Percentiles rank a stretch among this genome's conserved stretches.
These are phyloP conservation scores for Eurystomus gularis DNA, from an alignment of 2,113 vertebrate genomes.

Conservation along the genomic window DNA sequence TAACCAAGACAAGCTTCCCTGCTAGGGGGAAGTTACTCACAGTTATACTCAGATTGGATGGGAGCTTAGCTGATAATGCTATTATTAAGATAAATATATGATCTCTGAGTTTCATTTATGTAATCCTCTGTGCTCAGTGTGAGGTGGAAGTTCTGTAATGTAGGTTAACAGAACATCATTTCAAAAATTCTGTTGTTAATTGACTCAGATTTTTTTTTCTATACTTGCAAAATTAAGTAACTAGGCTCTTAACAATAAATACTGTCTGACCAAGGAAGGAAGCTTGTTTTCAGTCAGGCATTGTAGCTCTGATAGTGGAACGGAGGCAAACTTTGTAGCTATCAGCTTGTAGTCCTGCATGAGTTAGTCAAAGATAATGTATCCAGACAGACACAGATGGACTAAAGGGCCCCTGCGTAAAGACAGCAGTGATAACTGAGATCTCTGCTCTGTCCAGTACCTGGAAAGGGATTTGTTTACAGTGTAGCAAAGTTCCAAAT, in stretches of 20 bases:
- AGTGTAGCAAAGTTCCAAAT: neutral
- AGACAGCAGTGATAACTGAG: neutral
- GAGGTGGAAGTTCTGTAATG: neutral
- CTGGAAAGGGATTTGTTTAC: neutral
- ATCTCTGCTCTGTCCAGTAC: neutral
- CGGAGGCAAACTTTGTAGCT: neutral
- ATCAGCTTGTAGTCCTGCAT: neutral
- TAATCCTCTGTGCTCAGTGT: neutral
- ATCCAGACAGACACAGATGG: neutral
- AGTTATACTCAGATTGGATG: neutral
- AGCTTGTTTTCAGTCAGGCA: neutral
- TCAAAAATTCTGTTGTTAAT: neutral
- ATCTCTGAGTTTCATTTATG: neutral
- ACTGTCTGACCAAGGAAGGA: neutral
- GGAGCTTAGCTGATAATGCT: neutral
- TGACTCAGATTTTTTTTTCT: neutral
- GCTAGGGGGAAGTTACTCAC: neutral
- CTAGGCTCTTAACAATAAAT: neutral
- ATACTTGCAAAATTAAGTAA: neutral
- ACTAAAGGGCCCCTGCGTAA: neutral
- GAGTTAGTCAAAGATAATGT: neutral
- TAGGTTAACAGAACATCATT: neutral
- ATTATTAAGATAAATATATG: neutral
- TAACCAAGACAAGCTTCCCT: neutral
- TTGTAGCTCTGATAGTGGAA: neutral